Evolutionary conservation across 1,140 invertebrate species (phyloP), one percentile per base, ranked within the genome.

Genomic region (Calephelis virginiensis): DNA sequence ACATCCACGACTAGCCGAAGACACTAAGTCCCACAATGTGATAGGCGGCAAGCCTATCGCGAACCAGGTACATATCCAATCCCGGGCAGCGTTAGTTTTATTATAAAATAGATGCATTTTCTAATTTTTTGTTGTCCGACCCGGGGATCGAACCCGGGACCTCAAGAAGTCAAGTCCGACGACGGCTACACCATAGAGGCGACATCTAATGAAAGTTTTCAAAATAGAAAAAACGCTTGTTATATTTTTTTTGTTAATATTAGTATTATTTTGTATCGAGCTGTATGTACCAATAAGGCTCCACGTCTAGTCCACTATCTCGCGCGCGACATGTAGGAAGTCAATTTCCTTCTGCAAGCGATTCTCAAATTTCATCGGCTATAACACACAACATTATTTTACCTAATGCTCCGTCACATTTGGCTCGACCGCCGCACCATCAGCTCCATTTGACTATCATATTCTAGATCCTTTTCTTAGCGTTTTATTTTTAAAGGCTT

Each of bases 291-390:
- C 38, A n/a, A n/a, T n/a, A n/a, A n/a, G 17, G 11, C 5, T 37
- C 17, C 5, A 63, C 45, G 14, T 63, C 17, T 63, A 12, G 45
- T 17, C 14, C 43, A 46, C 11, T 46, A 48, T 28, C 14, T 63
- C 14, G 45, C 4, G 14, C 9, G 43, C 10, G 14, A 28, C 17
- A 28, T 63, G 50, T 17, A 64, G 45, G 69, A 70, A 70, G 61
- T 61, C 50, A 66, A 63, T 66, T 63, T 67, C 60, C 47, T 60
- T 53, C 8, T n/a, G 47, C 17, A 63, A 63, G 46, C 61, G 28
- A 11, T 14, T 63, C 61, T 63, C 61, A 17, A 14, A 45, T 63
- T 46, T 63, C 61, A 47, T 43, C 8, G 38, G 14, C 61, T 12
- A 9, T 14, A 61, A 47, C 14, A 40, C 50, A 13, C 50, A 8